phyloP scores from a whole-genome alignment of 2,888 invertebrate genomes.

The Ischnus inquisitorius region DNA sequence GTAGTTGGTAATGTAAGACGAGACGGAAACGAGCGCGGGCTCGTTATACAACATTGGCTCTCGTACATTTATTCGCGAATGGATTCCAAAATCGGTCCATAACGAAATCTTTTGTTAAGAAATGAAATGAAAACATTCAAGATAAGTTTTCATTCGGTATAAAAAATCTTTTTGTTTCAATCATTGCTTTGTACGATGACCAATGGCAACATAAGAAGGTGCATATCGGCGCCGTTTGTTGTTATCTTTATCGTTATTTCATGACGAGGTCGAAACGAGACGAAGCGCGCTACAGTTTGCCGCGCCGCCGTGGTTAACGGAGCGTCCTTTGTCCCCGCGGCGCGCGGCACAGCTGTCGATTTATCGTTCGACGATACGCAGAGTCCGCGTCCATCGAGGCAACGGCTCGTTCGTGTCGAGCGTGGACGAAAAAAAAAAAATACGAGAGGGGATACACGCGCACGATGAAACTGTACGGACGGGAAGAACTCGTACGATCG shows the following conservation, averaged over 20 bases:
- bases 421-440: background rate
- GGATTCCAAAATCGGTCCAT: no score
- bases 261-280: constrained; percentile 45
- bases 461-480: background rate
- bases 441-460: background rate
- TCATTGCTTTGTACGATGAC: no score
- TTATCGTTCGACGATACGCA: constrained; percentile 48
- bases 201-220: background rate
- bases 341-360: constrained; percentile 69
- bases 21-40: background rate
- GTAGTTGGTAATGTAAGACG: background rate
- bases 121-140: background rate
- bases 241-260: constrained; percentile 58
- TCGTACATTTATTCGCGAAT: background rate
- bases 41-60: no score
- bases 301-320: constrained; percentile 20
- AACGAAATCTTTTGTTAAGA: background rate
- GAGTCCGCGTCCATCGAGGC: constrained; percentile 24
- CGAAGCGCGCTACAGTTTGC: constrained; percentile 21
- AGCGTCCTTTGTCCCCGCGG: constrained; percentile 62
- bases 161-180: background rate
- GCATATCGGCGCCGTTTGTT: background rate
- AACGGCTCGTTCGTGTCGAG: background rate
- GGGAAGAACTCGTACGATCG: constrained; percentile 2
- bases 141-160: no score